Evolutionary conservation across 2,888 invertebrate species (phyloP), one percentile per base, ranked within the genome.

Genomic region (Clepsis dumicolana): DNA sequence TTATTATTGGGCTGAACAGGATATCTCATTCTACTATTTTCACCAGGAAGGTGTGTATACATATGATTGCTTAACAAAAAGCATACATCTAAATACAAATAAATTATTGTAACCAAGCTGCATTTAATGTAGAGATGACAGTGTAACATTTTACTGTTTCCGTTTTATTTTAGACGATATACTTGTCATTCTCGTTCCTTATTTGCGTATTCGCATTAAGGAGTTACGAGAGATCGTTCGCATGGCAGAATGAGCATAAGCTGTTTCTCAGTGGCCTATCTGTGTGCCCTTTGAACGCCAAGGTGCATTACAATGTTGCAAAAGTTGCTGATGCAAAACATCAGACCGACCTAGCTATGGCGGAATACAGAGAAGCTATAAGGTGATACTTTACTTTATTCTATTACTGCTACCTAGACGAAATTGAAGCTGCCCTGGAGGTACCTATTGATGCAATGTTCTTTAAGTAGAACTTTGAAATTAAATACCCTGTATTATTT

Each of bases 231-330:
- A 93, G 98, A 73, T 96, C 97, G 63, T 82, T 89, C 2, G 96
- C 98, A 63, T 99, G 99, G 99, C 94, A 95, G 70, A 95, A 92
- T 64, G 98, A 99, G 87, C 95, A 95, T 75, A 86, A 90, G 16
- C 90, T 99, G 41, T 99, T 98, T 84, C 90, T 93, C 56, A 97
- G 97, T 27, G 99, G 97, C 0, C 87, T 97, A n/a, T 83, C 93
- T 25, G 97, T 99, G 16, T 99, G 99, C 83, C 98, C 99, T 0
- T 93, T 96, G 56, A 99, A 99, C 93, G 99, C 99, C 21, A 99
- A 99, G 94, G 97, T 97, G 3, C 96, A 94, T 77, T 99, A 99
- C 84, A 99, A 99, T 86, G 96, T 99, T 63, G 99, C 97, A 0
- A 98, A 98, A 87, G 95, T 96, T 70, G 96, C 97, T 14, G 97